Percentiles rank a stretch among this genome's conserved stretches.
These are phyloP conservation scores for Patella depressa DNA, from an alignment of 2,888 invertebrate species.

Conservation along the genomic window DNA sequence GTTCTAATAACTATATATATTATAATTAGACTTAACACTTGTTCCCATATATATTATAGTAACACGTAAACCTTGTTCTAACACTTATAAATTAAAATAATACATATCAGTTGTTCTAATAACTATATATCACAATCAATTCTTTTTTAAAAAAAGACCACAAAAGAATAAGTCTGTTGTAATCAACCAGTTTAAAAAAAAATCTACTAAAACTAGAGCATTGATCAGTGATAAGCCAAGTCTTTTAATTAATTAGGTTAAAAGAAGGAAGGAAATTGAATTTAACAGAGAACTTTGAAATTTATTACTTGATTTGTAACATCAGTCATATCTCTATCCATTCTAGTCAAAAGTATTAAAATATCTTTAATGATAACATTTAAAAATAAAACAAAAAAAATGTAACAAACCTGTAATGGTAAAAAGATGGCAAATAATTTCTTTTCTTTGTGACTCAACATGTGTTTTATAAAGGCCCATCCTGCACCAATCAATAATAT, in stretches of 20 bases:
- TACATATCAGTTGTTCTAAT: too few species aligned
- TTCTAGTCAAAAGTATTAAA: neutral
- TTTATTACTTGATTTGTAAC: neutral
- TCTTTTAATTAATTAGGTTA: neutral
- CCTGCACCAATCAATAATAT: slow-evolving; percentile 97
- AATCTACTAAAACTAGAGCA: too few species aligned
- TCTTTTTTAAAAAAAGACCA: too few species aligned
- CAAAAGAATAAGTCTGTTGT: too few species aligned
- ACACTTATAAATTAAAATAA: too few species aligned
- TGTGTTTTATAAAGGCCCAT: slow-evolving; percentile 98
- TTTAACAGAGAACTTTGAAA: neutral
- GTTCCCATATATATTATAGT: too few species aligned
- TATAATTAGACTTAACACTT: too few species aligned
- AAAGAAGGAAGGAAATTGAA: neutral
- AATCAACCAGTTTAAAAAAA: too few species aligned
- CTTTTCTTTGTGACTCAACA: slow-evolving; percentile 95
- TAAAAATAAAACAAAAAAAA: slow-evolving; percentile 12
- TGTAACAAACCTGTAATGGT: slow-evolving; percentile 85
- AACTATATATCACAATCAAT: too few species aligned
- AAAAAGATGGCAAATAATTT: slow-evolving; percentile 97
- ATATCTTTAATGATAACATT: neutral
- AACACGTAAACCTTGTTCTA: too few species aligned
- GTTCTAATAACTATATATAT: too few species aligned
- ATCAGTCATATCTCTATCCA: neutral
- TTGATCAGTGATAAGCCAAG: neutral